These are phyloP conservation scores for Pandion haliaetus DNA, from an alignment of 2,113 vertebrate genomes.

Conservation along the genomic window DNA sequence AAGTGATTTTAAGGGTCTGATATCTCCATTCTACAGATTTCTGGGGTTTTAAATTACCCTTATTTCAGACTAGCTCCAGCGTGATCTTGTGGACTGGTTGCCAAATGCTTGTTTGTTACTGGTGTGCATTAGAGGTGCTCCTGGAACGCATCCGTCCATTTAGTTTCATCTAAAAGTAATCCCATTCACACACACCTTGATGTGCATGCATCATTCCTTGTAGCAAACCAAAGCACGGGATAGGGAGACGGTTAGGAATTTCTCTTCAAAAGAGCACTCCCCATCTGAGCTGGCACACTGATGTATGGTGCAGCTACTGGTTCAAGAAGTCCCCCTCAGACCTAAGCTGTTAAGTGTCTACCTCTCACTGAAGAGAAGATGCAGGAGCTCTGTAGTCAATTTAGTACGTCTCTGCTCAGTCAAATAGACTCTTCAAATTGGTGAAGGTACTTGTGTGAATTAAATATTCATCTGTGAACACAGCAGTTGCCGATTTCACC, in stretches of 20 bases:
- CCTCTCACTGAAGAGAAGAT: not conserved
- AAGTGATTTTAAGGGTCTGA: not conserved
- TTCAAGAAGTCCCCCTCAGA: no score
- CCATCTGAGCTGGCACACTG: not conserved
- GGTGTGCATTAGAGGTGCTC: not conserved
- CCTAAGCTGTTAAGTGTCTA: no score
- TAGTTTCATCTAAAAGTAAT: not conserved
- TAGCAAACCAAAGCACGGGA: not conserved
- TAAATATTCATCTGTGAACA: not conserved
- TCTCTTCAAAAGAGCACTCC: not conserved
- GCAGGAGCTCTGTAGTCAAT: not conserved
- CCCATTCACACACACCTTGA: accelerated
- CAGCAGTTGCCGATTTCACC: not conserved
- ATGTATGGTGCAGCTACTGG: no score
- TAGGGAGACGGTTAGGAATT: accelerated
- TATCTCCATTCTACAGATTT: not conserved
- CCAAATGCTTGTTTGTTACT: not conserved
- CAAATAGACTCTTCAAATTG: not conserved
- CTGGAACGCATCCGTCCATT: accelerated
- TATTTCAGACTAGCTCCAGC: not conserved
- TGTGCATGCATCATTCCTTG: not conserved
- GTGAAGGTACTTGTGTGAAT: not conserved
- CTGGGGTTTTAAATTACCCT: not conserved
- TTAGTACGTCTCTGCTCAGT: not conserved
- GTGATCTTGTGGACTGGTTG: not conserved